These are phyloP conservation scores for Phallusia fumigata DNA, from an alignment of 23 tunicate species.

Conservation along the genomic window DNA sequence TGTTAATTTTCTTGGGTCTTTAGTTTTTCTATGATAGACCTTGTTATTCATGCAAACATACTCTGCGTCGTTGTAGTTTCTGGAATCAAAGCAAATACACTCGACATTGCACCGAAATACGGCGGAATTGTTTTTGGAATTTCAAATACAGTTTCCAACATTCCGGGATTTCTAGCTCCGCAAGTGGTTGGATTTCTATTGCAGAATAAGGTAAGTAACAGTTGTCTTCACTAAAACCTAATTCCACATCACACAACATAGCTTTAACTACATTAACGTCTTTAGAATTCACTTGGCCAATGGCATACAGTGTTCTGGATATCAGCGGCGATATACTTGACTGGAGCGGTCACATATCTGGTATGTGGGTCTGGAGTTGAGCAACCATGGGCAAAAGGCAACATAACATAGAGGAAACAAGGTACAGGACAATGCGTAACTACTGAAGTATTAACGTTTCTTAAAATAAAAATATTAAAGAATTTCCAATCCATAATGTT, in stretches of 20 bases:
- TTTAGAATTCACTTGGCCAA: constrained; percentile 44
- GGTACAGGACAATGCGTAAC: neutral
- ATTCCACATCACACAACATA: neutral
- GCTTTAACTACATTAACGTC: too few relatives aligned
- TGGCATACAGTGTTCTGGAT: constrained; percentile 70
- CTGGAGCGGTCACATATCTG: constrained; percentile 53
- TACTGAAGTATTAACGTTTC: too few relatives aligned
- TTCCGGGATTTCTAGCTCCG: constrained; percentile 88
- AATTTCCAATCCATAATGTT: too few relatives aligned
- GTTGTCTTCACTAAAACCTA: neutral
- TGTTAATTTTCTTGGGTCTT: too few relatives aligned
- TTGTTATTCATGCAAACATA: too few relatives aligned
- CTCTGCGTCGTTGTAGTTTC: constrained; percentile 70
- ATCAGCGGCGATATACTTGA: constrained; percentile 43
- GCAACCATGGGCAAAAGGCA: constrained; percentile 73
- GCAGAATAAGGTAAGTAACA: constrained; percentile 41
- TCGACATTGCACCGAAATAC: constrained; percentile 88
- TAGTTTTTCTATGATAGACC: too few relatives aligned
- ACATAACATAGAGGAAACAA: neutral
- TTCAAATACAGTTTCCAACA: constrained; percentile 82
- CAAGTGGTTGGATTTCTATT: constrained; percentile 72
- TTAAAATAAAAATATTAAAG: too few relatives aligned
- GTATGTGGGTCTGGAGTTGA: constrained; percentile 55
- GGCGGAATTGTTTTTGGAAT: constrained; percentile 80
- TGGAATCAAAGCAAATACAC: constrained; percentile 80